Base-by-base conservation (phyloP, 2,888 invertebrate species). In the Brachypalpus laphriformis region DNA sequence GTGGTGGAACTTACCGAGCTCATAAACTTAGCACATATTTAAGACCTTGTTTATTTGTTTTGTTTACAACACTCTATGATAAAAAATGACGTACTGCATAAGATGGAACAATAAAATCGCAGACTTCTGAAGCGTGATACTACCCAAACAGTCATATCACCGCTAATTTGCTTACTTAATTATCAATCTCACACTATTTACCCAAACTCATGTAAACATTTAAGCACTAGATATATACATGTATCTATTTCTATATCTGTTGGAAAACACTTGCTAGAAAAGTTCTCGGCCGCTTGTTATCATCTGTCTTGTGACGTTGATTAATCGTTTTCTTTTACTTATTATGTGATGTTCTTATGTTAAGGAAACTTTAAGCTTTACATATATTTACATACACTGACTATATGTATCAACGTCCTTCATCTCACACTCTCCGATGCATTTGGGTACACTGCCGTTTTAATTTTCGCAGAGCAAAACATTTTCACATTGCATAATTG, bases 401-500 rank as follows among this genome's bases (percentile, higher is more conserved):
- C 18, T 40, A 40, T 70, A 56, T 40, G 42, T 56, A 54, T 16
- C 82, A 82, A 72, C 71, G 77, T 72, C 83, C 59, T 70, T 56
- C 49, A 70, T 70, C 65, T 61, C 7, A 61, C 54, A 63, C 61
- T 75, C 74, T 57, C 37, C 22, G 47, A 16, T 66, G 51, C 51
- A 76, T 42, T 65, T 61, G 47, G 31, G 25, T 72, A 25, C 20
- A 63, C n/a, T 70, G 81, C 81, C 81, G 75, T 42, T 16, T 42
- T 42, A n/a, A 31, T 40, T 70, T 45, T 56, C 3, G 11, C 8
- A 18, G 59, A 54, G 16, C 5, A 37, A 22, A 63, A 63, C 4
- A n/a, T n/a, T n/a, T n/a, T n/a, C n/a, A n/a, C n/a, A 37, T 81
- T 81, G 81, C 81, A 75, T 81, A 81, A 81, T 45, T 40, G 34